phyloP scores from a whole-genome alignment of 1,140 invertebrate genomes.

The Drepana arcuata region DNA sequence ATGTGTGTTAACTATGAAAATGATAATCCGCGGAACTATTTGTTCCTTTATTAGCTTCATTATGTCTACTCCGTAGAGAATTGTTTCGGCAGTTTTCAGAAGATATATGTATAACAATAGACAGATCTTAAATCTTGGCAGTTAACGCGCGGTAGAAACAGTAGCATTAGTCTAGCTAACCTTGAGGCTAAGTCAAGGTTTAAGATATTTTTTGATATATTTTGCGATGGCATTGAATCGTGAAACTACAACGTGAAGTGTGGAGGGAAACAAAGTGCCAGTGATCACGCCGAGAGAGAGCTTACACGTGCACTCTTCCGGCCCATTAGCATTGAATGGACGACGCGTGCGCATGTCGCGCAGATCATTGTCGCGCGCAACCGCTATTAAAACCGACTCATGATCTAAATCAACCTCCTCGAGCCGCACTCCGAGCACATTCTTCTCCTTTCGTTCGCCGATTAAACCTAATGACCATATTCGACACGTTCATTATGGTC shows the following conservation, averaged over 20 bases:
- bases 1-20: no score
- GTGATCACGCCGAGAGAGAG: slow-evolving; percentile 45
- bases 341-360: slow-evolving; percentile 40
- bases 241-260: slow-evolving; percentile 18
- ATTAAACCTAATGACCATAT: slow-evolving; percentile 50
- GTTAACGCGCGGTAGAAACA: no score
- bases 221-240: slow-evolving; percentile 22
- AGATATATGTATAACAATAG: no score
- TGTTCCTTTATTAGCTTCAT: no score
- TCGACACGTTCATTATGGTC: slow-evolving; percentile 30
- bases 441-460: slow-evolving; percentile 39
- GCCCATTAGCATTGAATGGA: slow-evolving; percentile 66
- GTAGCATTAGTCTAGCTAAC: no score
- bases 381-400: slow-evolving; percentile 39
- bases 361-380: slow-evolving; percentile 45
- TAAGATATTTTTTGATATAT: slow-evolving; percentile 5
- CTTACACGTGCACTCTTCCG: slow-evolving; percentile 45
- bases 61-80: no score
- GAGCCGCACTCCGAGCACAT: slow-evolving; percentile 27
- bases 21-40: no score
- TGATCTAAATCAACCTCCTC: slow-evolving; percentile 45
- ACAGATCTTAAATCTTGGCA: no score
- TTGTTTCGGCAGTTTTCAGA: no score
- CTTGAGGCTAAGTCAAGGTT: no score
- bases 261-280: slow-evolving; percentile 28